These are phyloP conservation scores for Hartigia nigra DNA, from an alignment of 2,888 invertebrate species.

Conservation along the genomic window DNA sequence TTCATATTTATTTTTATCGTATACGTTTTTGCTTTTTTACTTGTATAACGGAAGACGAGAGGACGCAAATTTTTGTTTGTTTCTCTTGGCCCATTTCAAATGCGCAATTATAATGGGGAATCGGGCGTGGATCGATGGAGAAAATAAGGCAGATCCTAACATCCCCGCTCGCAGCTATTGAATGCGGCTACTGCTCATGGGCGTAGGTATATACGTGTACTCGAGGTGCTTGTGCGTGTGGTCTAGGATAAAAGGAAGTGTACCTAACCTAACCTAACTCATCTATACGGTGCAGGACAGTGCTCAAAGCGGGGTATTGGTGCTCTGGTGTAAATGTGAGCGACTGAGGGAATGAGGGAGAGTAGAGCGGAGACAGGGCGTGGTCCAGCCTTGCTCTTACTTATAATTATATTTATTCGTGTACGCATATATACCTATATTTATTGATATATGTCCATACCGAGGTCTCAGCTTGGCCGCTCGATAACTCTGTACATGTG, in stretches of 20 bases:
- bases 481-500: neutral
- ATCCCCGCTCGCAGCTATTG: neutral
- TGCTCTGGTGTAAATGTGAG: constrained; percentile 22
- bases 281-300: constrained; percentile 40
- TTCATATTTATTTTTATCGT: neutral
- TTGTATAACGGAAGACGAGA: neutral
- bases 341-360: constrained; percentile 46
- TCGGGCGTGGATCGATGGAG: neutral
- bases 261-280: constrained; percentile 45
- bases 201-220: neutral
- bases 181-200: neutral
- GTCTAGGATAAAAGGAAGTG: constrained; percentile 50
- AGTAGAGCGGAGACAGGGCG: constrained; percentile 63
- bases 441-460: constrained; percentile 53
- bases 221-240: constrained; percentile 7
- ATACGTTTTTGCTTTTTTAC: neutral
- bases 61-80: neutral
- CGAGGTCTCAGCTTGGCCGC: constrained; percentile 45
- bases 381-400: constrained; percentile 64
- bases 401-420: constrained; percentile 62
- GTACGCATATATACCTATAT: constrained; percentile 38
- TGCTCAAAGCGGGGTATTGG: constrained; percentile 17
- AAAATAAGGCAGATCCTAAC: neutral
- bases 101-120: neutral
- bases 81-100: neutral